Percentiles rank a stretch among this genome's conserved stretches.
Evolutionary conservation across 2,113 vertebrate species (phyloP).

Genomic region (Halcyon senegalensis): DNA sequence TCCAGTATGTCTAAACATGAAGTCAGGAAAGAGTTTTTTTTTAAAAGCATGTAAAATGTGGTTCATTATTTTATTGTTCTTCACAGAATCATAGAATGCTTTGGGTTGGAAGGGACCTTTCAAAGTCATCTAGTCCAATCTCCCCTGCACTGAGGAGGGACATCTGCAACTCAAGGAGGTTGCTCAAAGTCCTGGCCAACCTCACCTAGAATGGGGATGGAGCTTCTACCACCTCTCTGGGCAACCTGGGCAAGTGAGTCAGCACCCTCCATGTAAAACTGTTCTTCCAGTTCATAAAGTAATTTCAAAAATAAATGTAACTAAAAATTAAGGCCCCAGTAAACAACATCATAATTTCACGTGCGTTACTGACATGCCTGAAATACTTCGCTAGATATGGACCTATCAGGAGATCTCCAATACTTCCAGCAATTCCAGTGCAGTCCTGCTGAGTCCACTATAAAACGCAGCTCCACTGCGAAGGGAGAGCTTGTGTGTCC

Average conservation of each 20-base stretch:
- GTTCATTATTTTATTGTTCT: background rate
- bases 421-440: background rate
- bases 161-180: background rate
- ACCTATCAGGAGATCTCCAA: background rate
- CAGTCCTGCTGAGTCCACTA: background rate
- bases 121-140: background rate
- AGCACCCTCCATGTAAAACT: background rate
- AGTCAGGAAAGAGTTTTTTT: background rate
- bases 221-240: background rate
- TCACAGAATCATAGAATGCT: background rate
- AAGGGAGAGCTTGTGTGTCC: fast-evolving
- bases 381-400: background rate
- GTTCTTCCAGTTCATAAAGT: background rate
- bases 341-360: background rate
- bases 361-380: background rate
- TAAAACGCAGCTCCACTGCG: background rate
- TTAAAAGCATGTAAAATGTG: fast-evolving
- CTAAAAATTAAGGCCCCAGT: background rate
- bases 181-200: background rate
- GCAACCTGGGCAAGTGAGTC: background rate
- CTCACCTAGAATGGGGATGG: background rate
- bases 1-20: background rate
- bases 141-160: background rate
- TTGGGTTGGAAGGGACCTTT: background rate
- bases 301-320: background rate